phyloP scores from a whole-genome alignment of 2,113 vertebrate species.

The Heliornis fulica region DNA sequence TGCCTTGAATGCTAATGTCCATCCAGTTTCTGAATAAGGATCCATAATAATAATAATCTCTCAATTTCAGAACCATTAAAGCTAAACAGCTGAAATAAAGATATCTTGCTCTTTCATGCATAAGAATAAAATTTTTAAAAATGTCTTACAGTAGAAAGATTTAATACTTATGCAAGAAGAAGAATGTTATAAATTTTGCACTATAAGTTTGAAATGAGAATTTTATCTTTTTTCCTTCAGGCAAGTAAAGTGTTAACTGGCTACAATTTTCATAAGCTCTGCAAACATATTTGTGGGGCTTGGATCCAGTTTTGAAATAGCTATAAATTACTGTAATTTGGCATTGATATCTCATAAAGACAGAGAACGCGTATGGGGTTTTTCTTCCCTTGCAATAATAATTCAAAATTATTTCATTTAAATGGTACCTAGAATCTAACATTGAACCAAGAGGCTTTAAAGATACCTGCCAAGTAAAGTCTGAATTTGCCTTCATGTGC shows the following conservation, averaged over 20 bases:
- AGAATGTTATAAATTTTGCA: not conserved
- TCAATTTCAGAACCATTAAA: not conserved
- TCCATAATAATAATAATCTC: not conserved
- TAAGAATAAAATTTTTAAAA: not conserved
- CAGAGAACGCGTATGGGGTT: not conserved
- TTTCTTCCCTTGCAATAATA: not conserved
- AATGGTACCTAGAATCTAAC: not conserved
- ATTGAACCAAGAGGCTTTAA: not conserved
- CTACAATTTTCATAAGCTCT: not conserved
- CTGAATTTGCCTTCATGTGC: not conserved
- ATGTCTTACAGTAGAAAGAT: not conserved
- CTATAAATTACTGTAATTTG: not conserved
- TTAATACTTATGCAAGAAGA: not conserved
- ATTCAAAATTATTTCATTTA: not conserved
- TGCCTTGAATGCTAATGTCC: not conserved
- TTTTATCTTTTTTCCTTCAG: not conserved
- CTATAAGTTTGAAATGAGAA: not conserved
- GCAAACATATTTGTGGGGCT: not conserved
- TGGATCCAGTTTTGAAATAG: not conserved
- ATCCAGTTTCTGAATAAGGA: not conserved
- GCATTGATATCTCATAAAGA: not conserved
- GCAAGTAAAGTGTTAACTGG: not conserved
- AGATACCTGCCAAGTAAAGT: not conserved
- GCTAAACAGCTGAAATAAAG: not conserved
- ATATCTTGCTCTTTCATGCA: not conserved